Conservation (phyloP, 2,888 invertebrate genomes). For the Deladenus siricidicola region DNA sequence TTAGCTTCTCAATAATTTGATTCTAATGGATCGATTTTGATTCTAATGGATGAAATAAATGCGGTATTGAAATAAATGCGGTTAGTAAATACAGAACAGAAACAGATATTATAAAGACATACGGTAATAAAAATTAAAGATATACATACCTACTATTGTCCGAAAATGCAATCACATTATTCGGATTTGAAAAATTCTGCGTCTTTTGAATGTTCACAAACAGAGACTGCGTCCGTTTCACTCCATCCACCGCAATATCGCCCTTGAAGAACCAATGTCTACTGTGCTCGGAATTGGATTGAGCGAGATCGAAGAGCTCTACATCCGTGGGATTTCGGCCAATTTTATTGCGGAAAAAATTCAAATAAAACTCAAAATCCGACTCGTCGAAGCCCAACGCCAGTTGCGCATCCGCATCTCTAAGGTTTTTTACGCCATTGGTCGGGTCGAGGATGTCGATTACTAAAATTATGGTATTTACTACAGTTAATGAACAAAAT, state of each 20-base stretch:
- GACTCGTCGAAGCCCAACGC: constrained; percentile 42
- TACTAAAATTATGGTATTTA: background rate
- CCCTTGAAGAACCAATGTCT: constrained; percentile 95
- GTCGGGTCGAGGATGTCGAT: background rate
- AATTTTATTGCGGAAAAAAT: constrained; percentile 35
- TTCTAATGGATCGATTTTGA: background rate
- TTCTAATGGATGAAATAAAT: no score
- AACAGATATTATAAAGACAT: no score
- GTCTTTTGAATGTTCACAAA: constrained; percentile 88
- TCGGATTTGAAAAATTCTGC: constrained; percentile 72
- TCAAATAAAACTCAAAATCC: constrained; percentile 38
- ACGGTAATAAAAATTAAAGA: no score
- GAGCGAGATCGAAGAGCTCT: constrained; percentile 93
- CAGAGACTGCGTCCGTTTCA: constrained; percentile 65
- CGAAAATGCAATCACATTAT: constrained; percentile 91
- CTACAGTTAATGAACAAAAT: no score
- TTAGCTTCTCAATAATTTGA: background rate
- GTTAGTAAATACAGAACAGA: no score
- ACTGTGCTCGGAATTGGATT: constrained; percentile 77
- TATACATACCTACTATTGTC: constrained; percentile 91
- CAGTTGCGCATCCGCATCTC: constrained; percentile 65
- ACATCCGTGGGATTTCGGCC: constrained; percentile 80
- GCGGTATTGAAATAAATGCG: no score
- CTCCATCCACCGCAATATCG: constrained; percentile 71
- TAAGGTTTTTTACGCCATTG: constrained; percentile 62